Evolutionary conservation across 2,888 invertebrate species (phyloP).

Genomic region (Venusia cambrica): DNA sequence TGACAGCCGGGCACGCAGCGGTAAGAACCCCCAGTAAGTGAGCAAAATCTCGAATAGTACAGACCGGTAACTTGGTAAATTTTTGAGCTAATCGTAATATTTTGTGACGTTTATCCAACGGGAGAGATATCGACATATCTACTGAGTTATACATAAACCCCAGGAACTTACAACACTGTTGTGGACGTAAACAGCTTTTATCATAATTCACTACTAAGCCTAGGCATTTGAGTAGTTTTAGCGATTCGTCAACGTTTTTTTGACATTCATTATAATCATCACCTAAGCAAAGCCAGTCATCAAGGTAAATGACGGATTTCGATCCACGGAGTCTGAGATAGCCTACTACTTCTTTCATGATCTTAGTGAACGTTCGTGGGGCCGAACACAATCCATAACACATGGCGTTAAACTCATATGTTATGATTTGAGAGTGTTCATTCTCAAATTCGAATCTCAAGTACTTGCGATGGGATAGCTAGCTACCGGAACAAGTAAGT

Average conservation of each 20-base stretch:
- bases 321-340: slow-evolving; percentile 1
- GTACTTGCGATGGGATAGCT: background rate
- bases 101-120: background rate
- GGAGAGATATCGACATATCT: slow-evolving; percentile 1
- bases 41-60: background rate
- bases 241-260: background rate
- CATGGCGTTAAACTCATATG: slow-evolving; percentile 1
- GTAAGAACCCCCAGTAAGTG: slow-evolving; percentile 1
- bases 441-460: background rate
- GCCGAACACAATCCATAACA: slow-evolving; percentile 4
- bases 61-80: background rate
- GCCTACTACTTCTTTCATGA: slow-evolving; percentile 6
- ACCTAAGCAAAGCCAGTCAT: slow-evolving; percentile 4
- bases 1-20: background rate
- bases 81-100: background rate
- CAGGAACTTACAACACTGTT: slow-evolving; percentile 1
- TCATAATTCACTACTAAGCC: background rate
- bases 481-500: background rate
- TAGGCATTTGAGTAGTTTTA: background rate
- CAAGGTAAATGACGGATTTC: slow-evolving; percentile 2
- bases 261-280: background rate
- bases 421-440: background rate
- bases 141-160: background rate
- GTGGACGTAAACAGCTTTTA: too few relatives aligned
- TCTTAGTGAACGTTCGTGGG: slow-evolving; percentile 4